Evolutionary conservation across 2,113 vertebrate species (phyloP), one percentile per base, ranked within the genome.

Genomic region (Nanorana parkeri): DNA sequence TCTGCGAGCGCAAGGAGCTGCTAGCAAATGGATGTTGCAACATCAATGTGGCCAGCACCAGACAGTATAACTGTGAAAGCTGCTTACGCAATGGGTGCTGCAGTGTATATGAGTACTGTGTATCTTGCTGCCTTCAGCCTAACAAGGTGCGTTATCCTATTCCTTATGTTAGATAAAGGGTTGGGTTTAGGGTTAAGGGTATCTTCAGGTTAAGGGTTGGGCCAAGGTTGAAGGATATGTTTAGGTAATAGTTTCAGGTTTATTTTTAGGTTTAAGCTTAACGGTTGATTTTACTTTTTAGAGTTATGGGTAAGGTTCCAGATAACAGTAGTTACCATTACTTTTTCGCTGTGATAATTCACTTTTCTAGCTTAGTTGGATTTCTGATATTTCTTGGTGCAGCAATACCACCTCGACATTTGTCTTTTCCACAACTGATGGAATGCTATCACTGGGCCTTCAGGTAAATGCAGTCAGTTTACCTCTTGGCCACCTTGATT

Each of bases 121-220:
- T 99, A 0, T 98, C 98, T 78, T 99, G 98, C 85, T 99, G 98
- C 88, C 93, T 99, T 41, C 97, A 98, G 88, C 98, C 97, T 61
- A 96, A 92, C 87, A 99, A 99, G 95, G 98, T 98, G 84, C 0
- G 0, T 3, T 19, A 0, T 0, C 16, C 0, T 5, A 1, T 20
- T 28, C 19, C 24, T 17, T 71, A 17, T 24, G 26, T 23, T 21
- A 6, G 11, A 64, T 28, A 13, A 64, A 24, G 21, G 3, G 61
- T 21, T 64, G 10, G 41, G 41, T 47, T 36, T 47, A 10, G 41
- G 5, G 1, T 47, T 47, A 36, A 36, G 6, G 6, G 6, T 36
- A 36, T 36, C 6, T 6, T 36, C 6, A 36, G 32, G n/a, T n/a
- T n/a, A n/a, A n/a, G n/a, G n/a, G n/a, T n/a, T n/a, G n/a, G n/a